phyloP scores from a whole-genome alignment of 2,797 vertebrate species.

The Malacoraja senta region DNA sequence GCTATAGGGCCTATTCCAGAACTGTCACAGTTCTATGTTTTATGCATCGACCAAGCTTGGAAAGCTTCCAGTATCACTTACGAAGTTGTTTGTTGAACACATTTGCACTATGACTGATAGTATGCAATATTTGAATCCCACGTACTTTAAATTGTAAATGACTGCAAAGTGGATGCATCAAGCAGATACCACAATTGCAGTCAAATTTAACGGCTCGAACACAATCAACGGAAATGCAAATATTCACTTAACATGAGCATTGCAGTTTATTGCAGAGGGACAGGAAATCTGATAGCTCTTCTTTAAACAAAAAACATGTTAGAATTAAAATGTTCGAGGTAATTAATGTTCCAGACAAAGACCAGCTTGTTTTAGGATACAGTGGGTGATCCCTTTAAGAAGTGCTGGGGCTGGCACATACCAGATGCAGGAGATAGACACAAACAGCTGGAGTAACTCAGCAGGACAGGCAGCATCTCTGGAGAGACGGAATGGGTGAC shows the following conservation, averaged over 20 bases:
- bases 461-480: no score
- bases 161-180: not conserved
- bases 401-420: not conserved
- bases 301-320: not conserved
- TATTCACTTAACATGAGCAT: not conserved
- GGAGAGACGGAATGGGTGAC: no score
- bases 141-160: constrained; percentile 2
- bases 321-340: not conserved
- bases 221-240: constrained; percentile 13
- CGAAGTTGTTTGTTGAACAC: not conserved
- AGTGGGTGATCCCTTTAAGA: not conserved
- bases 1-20: no score
- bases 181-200: not conserved
- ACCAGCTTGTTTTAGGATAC: not conserved
- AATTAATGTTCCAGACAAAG: not conserved
- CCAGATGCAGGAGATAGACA: no score
- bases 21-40: no score
- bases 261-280: not conserved
- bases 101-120: not conserved
- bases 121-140: not conserved
- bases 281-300: not conserved
- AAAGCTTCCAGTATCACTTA: not conserved
- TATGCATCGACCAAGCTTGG: not conserved
- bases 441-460: no score
- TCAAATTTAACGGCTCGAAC: not conserved